Percentiles rank a stretch among this genome's conserved stretches.
phyloP scores from a whole-genome alignment of 2,888 invertebrate species.

The Formica aserva region DNA sequence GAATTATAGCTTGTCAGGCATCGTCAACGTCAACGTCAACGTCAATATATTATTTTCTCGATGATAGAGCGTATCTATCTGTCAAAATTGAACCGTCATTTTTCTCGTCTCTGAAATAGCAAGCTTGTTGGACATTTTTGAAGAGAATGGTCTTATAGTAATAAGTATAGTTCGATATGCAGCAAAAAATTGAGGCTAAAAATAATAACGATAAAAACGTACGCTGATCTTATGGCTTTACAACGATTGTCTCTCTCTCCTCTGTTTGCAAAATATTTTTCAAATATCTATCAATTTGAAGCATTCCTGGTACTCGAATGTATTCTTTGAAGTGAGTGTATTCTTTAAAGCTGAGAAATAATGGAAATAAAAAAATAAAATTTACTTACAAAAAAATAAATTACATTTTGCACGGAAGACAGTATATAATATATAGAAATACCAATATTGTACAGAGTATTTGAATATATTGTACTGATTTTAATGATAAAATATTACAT shows the following conservation, averaged over 20 bases:
- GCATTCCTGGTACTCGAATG: neutral
- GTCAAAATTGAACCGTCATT: neutral
- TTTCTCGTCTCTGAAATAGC: neutral
- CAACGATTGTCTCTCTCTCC: no score
- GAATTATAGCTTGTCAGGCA: neutral
- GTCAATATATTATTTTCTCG: neutral
- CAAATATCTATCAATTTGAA: neutral
- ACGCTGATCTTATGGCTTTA: neutral
- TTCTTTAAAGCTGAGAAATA: neutral
- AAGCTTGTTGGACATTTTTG: neutral
- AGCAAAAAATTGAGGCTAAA: neutral
- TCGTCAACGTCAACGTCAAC: neutral
- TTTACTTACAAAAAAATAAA: neutral
- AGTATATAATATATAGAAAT: conserved; percentile 7
- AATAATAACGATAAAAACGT: neutral
- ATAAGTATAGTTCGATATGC: neutral
- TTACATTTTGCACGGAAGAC: neutral
- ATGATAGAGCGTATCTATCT: neutral
- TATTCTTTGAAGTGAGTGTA: neutral
- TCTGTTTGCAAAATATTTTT: neutral
- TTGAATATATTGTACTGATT: conserved; percentile 10
- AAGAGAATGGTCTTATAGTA: neutral
- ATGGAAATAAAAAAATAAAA: neutral
- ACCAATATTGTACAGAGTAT: neutral
- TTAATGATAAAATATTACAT: conserved; percentile 1